Evolutionary conservation across 2,113 vertebrate genomes (phyloP).

Genomic region (Fregetta grallaria): DNA sequence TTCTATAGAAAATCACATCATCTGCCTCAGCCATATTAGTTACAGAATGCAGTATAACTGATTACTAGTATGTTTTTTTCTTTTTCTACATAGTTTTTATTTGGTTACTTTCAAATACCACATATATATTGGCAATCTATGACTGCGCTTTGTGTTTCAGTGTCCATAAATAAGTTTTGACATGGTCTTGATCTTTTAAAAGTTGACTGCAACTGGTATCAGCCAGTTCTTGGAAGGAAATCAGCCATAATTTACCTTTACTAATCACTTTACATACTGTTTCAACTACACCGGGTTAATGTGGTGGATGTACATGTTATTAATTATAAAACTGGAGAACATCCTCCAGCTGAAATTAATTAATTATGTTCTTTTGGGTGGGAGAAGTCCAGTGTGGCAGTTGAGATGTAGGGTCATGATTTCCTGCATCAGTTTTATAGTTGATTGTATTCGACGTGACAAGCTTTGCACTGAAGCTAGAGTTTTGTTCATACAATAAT

Average conservation of each 20-base stretch:
- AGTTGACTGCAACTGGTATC: background rate
- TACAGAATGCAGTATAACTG: background rate
- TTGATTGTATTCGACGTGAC: slow-evolving; percentile 57
- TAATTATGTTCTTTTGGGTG: slow-evolving; percentile 54
- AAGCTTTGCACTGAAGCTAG: slow-evolving; percentile 34
- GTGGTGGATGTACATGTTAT: slow-evolving; percentile 14
- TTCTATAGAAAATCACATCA: background rate
- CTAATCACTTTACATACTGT: slow-evolving; percentile 26
- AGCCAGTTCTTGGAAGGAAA: background rate
- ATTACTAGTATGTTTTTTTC: background rate
- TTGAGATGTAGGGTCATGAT: slow-evolving; percentile 52
- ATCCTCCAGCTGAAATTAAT: slow-evolving; percentile 59
- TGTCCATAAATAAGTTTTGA: background rate
- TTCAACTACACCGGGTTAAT: background rate
- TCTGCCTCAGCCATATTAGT: background rate
- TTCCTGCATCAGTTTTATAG: slow-evolving; percentile 32
- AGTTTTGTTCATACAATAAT: background rate
- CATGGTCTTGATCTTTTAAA: background rate
- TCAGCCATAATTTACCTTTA: slow-evolving; percentile 20
- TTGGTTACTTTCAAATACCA: background rate
- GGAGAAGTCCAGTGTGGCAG: slow-evolving; percentile 33
- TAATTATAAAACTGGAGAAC: slow-evolving; percentile 65
- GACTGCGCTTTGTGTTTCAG: background rate
- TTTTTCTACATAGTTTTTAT: background rate
- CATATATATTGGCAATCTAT: background rate